Conservation (phyloP, 1,140 invertebrate genomes). For the Saxidomus purpurata region DNA sequence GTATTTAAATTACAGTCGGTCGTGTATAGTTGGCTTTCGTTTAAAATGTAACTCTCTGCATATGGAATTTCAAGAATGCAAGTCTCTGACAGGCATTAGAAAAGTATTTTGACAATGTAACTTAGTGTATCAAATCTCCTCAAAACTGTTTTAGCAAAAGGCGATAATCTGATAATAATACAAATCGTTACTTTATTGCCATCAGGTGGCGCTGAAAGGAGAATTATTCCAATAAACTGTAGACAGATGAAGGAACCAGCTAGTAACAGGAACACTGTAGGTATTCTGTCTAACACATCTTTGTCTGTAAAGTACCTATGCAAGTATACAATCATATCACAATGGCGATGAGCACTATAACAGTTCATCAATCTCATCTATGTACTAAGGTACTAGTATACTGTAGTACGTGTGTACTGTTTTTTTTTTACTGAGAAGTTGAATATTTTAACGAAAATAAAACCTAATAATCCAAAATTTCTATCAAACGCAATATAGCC, state of each 20-base stretch:
- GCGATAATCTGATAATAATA: neutral
- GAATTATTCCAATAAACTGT: neutral
- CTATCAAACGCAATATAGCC: no score
- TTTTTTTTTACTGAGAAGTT: neutral
- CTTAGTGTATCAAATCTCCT: no score
- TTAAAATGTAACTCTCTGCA: no score
- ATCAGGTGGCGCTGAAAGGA: neutral
- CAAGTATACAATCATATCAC: neutral
- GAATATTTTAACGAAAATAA: neutral
- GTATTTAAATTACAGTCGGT: no score
- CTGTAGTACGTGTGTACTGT: neutral
- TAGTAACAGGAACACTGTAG: constrained; percentile 7
- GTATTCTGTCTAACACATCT: constrained; percentile 34
- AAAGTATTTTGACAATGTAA: neutral
- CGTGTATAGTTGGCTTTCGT: no score
- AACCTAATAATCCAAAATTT: neutral
- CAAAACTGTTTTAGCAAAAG: neutral
- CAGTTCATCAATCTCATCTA: neutral
- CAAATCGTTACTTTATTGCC: neutral
- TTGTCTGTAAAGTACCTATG: constrained; percentile 47
- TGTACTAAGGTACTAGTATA: no score
- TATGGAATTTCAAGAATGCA: neutral
- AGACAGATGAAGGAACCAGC: neutral
- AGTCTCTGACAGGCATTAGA: neutral
- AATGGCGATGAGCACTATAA: neutral